Base-by-base conservation (phyloP, 1,140 invertebrate genomes). In the Samia ricini region DNA sequence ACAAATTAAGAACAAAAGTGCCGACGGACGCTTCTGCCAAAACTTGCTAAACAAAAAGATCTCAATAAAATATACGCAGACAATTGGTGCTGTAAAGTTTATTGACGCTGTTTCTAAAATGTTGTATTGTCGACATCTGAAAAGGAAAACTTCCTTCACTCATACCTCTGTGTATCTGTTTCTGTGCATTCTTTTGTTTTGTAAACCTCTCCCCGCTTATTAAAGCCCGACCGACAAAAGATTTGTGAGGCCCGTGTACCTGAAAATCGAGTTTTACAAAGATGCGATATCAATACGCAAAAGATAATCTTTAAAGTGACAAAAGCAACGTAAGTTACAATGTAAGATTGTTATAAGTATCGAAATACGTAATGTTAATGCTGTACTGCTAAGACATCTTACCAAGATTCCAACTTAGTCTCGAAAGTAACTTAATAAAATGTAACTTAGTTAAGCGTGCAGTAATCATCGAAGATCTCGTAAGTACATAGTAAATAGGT, bases 21-120 rank as follows among this genome's bases (percentile, higher is more conserved):
- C 69, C 74, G 71, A 58, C 67, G 22, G 4, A 5, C 33, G 33
- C 12, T 42, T 59, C 61, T 49, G 52, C 49, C 63, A 26, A 56
- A 63, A 72, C 68, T 26, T 64, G 61, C 52, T 59, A 51, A 77
- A 73, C 73, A 77, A 78, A 70, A 42, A 79, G 56, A 60, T 50
- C 12, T 8, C 48, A 8, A 23, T 52, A 76, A 75, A 77, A 59
- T 75, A 67, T 58, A 26, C 20, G 23, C 20, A 57, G 56, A 81
- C 81, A 81, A 83, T 76, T 63, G 61, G 51, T 33, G 60, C 61
- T 58, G 74, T 83, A 85, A 87, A 87, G 56, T 68, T 79, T 83
- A 83, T 79, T 81, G 69, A 63, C 56, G 61, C 62, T 73, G 64
- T 69, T 69, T 75, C 72, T 70, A 71, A 71, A 66, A 56, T 33